Base-by-base conservation (phyloP, 2,113 vertebrate species). In the Lycocorax pyrrhopterus region DNA sequence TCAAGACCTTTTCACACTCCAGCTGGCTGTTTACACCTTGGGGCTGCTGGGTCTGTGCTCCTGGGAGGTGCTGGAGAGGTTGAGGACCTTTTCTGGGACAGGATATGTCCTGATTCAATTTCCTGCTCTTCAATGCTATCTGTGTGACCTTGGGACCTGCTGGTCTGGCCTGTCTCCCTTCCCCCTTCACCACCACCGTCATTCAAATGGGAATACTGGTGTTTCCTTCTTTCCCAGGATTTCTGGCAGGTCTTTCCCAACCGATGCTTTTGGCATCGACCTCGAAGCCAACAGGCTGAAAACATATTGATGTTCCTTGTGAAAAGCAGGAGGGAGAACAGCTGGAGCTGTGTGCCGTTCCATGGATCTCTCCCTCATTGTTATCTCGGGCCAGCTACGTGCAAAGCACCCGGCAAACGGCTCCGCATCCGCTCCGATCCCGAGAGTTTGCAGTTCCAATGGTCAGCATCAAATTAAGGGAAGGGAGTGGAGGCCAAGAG, bases 221-320 rank as follows among this genome's bases (percentile, higher is more conserved):
- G 93, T 96, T 97, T 97, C 96, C 95, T 96, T 68, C 77, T 90
- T 97, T 89, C 95, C 83, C 89, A 92, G 86, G 10, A 55, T 95
- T 93, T 92, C 58, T 95, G 88, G 73, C 83, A 86, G 52, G 49
- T 92, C 44, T 90, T 77, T 93, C 86, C 90, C 66, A 80, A 10
- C 76, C 64, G 30, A 25, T 68, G 47, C 49, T 90, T 89, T 92
- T 96, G 92, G 88, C 88, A 69, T 72, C 17, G 41, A 32, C 41
- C 56, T 88, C 29, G 21, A 58, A 84, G 69, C 77, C 49, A 93
- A 49, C 90, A 94, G 88, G 73, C 92, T 95, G 93, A 82, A 97
- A 95, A 97, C 52, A 64, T 58, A 80, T 88, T 71, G 93, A 30
- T 56, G 64, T 72, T 68, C 6, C 88, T 80, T 63, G 32, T 18